Evolutionary conservation across 2,797 vertebrate genomes (phyloP), one percentile per base, ranked within the genome.

Genomic region (Acipenser oxyrinchus): DNA sequence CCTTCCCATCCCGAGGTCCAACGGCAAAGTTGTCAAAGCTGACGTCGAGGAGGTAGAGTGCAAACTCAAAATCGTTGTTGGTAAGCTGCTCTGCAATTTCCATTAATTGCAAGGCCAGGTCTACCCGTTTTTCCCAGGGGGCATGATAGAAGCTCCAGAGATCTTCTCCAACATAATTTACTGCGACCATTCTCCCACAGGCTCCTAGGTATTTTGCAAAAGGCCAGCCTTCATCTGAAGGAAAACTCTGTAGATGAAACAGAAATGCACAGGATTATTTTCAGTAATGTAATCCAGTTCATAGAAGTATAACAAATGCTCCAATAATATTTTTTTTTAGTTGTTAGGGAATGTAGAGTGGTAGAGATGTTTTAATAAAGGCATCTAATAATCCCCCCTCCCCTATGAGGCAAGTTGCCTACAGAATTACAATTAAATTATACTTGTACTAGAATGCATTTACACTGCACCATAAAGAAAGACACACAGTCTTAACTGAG

Each of bases 11-110:
- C 66, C 95, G 90, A 0, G 95, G 93, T 71, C 97, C 97, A 61
- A 99, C 97, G 2, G 96, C 96, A 52, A 99, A 99, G 85, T 98
- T 98, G 81, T 99, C 97, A 10, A 98, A 98, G 86, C 95, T 98
- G 87, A 98, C 97, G 2, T 99, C 97, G 49, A 99, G 91, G 86
- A 99, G 93, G 91, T 99, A 99, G 84, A 99, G 96, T 69, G 95
- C 95, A 71, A 99, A 99, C 78, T 99, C 96, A 80, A 99, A 97
- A 91, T 99, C 96, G 76, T 99, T 99, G 84, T 98, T 99, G 72
- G 96, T 99, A 77, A 99, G 93, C 81, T 99, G 97, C 82, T 99
- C 97, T 10, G 97, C 97, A 68, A 99, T 98, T 88, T 99, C 97
- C 95, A 99, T 96, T 79, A 98, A 75, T 67, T 99, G 96, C 78